Evolutionary conservation across 2,888 invertebrate species (phyloP).

Genomic region (Pseudococcus longispinus): DNA sequence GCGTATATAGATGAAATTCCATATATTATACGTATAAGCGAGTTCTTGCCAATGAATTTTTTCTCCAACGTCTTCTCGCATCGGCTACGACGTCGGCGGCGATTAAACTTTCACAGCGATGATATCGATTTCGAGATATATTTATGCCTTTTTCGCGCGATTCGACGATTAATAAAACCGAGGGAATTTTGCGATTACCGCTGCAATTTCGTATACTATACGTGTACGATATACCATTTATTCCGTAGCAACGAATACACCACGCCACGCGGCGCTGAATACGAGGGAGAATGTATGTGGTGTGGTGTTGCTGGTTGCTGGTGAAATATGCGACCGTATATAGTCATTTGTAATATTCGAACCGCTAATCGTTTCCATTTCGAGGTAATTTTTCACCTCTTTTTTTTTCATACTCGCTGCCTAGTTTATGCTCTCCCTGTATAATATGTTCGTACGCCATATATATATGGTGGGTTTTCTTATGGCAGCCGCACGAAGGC

Average conservation of each 20-base stretch:
- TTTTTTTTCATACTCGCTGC: not conserved
- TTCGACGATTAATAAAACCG: constrained; percentile 7
- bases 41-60: constrained; percentile 1
- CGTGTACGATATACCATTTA: not conserved
- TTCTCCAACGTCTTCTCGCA: not conserved
- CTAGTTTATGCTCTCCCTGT: not conserved
- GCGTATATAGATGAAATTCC: not conserved
- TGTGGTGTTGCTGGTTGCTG: not conserved
- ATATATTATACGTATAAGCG: not conserved
- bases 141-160: constrained; percentile 1
- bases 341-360: constrained; percentile 28
- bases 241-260: not conserved
- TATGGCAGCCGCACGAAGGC: not conserved
- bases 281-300: not conserved
- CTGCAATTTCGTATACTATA: not conserved
- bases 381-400: constrained; percentile 30
- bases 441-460: not conserved
- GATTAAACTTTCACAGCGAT: not conserved
- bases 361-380: constrained; percentile 34
- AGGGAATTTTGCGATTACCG: not conserved
- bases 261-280: not conserved
- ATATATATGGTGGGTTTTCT: not conserved
- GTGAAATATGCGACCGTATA: constrained; percentile 31
- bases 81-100: not conserved
- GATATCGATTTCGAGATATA: constrained; percentile 14